A percentile compares a stretch with the other conserved stretches of the same genome.
Conservation (phyloP, 2,797 vertebrate species). For the Melanotaenia maccullochi region DNA sequence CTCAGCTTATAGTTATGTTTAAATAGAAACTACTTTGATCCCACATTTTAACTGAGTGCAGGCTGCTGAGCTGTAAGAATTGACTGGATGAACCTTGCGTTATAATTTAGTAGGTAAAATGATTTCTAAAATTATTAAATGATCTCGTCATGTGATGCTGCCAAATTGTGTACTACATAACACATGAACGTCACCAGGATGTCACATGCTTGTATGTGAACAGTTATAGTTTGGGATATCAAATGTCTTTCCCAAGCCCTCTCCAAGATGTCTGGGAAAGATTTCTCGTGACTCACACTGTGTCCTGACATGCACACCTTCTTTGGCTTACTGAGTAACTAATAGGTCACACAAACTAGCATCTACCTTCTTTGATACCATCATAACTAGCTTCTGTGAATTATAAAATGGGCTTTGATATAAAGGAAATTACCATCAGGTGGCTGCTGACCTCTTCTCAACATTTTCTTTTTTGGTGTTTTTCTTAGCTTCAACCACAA, state of each 20-base stretch:
- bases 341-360: constrained; percentile 6
- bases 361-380: neutral
- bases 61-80: neutral
- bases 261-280: constrained; percentile 34
- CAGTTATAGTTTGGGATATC: constrained; percentile 70
- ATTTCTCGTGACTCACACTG: constrained; percentile 1
- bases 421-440: rapidly evolving
- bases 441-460: neutral
- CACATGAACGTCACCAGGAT: constrained; percentile 28
- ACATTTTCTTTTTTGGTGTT: neutral
- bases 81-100: neutral
- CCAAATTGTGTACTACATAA: constrained; percentile 29
- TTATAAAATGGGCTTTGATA: neutral
- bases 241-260: constrained; percentile 57
- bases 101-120: neutral
- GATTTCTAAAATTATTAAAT: neutral
- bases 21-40: constrained; percentile 23
- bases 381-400: neutral
- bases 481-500: neutral
- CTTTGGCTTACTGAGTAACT: neutral
- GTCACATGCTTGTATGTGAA: constrained; percentile 61
- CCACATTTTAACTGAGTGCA: constrained; percentile 14
- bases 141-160: constrained; percentile 19
- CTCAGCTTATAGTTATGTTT: constrained; percentile 29
- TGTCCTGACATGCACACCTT: neutral